Conservation (phyloP, 1,140 invertebrate species). For the Drosophila neocordata region DNA sequence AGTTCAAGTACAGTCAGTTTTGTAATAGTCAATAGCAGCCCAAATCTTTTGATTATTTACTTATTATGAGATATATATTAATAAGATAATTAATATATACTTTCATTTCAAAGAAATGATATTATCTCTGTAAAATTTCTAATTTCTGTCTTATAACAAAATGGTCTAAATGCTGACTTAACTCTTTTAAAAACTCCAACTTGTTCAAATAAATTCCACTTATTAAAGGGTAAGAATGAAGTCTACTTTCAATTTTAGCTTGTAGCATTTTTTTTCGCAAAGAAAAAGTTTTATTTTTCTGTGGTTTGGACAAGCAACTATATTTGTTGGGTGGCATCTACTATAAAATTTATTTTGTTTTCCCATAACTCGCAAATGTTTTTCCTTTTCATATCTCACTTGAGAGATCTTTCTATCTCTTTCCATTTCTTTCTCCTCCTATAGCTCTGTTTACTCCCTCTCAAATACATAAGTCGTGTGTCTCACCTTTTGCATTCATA, state of each 20-base stretch:
- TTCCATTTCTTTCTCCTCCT: neutral
- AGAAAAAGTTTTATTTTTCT: conserved; percentile 36
- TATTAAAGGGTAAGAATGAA: no score
- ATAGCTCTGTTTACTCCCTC: neutral
- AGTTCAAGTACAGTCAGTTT: no score
- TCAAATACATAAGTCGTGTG: conserved; percentile 64
- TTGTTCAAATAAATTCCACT: no score
- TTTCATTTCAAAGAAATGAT: no score
- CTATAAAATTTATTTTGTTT: conserved; percentile 77
- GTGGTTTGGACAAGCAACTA: conserved; percentile 58
- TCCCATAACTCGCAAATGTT: conserved; percentile 63
- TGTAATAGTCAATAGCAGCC: no score
- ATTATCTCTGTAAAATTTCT: no score
- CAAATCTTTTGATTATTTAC: no score
- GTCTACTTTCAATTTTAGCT: neutral
- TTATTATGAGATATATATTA: no score
- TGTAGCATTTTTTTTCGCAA: neutral
- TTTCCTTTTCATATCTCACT: conserved; percentile 23
- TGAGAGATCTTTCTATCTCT: conserved; percentile 33
- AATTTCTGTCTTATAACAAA: no score
- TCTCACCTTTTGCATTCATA: conserved; percentile 22
- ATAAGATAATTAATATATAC: no score
- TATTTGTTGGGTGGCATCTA: conserved; percentile 29
- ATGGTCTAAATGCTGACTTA: no score
- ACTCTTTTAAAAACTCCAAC: no score